These are phyloP conservation scores for Helicorthomorpha holstii DNA, from an alignment of 1,140 invertebrate genomes.

Conservation along the genomic window DNA sequence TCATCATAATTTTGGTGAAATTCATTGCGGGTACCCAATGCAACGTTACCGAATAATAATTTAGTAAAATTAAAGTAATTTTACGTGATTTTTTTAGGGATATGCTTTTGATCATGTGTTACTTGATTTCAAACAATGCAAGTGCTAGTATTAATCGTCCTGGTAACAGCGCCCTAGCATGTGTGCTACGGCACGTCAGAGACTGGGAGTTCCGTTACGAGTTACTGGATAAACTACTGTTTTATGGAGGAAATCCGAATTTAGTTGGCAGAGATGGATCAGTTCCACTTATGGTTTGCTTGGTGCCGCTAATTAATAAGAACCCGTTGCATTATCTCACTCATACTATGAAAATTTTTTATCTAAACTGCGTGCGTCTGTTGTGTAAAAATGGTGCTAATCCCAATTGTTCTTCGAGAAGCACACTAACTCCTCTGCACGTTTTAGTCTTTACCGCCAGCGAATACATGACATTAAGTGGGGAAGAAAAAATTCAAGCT, in stretches of 20 bases:
- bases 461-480: constrained; percentile 48
- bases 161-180: constrained; percentile 50
- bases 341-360: constrained; percentile 56
- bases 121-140: constrained; percentile 38
- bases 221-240: constrained; percentile 46
- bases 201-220: constrained; percentile 60
- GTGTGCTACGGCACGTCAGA: constrained; percentile 49
- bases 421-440: constrained; percentile 49
- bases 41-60: no score
- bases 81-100: no score
- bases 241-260: constrained; percentile 46
- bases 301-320: constrained; percentile 54
- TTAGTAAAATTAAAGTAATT: no score
- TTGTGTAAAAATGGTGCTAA: constrained; percentile 46
- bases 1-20: no score
- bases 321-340: constrained; percentile 53
- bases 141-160: constrained; percentile 46
- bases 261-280: constrained; percentile 49
- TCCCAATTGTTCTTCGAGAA: constrained; percentile 49
- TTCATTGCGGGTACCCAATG: no score
- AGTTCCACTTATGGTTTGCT: constrained; percentile 51
- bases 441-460: constrained; percentile 52
- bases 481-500: constrained; percentile 36
- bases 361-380: constrained; percentile 51
- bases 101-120: constrained; percentile 41